These are phyloP conservation scores for Chrysolina oricalcia DNA, from an alignment of 2,888 invertebrate species.

Conservation along the genomic window DNA sequence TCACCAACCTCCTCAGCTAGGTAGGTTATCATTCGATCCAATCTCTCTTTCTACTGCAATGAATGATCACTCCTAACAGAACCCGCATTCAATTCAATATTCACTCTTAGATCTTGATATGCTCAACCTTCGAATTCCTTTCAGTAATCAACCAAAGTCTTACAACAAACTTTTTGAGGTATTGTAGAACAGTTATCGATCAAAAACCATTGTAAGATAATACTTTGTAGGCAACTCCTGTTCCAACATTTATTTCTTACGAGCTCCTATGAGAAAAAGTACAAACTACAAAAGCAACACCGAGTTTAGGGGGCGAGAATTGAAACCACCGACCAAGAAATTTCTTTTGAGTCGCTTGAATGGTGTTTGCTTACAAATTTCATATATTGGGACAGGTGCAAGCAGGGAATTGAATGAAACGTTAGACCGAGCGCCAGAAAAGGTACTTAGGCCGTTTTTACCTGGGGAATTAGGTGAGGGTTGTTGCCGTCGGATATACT, in stretches of 20 bases:
- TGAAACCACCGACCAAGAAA: conserved; percentile 17
- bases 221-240: background rate
- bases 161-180: conserved; percentile 1
- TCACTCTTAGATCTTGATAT: background rate
- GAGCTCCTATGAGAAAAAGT: background rate
- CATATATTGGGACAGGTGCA: conserved; percentile 21
- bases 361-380: conserved; percentile 26
- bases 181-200: background rate
- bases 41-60: too few relatives aligned
- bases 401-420: conserved; percentile 2
- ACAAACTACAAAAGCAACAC: conserved; percentile 7
- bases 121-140: background rate
- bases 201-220: background rate
- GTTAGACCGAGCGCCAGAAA: conserved; percentile 12
- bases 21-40: too few relatives aligned
- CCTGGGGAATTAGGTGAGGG: conserved; percentile 22
- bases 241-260: background rate
- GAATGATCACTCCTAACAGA: too few relatives aligned
- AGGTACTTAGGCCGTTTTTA: conserved; percentile 25
- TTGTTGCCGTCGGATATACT: background rate
- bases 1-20: too few relatives aligned
- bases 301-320: conserved; percentile 11
- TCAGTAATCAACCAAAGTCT: background rate
- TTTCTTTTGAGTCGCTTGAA: conserved; percentile 20
- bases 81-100: background rate